Conservation (phyloP, 2,113 vertebrate genomes). For the Chionis minor region DNA sequence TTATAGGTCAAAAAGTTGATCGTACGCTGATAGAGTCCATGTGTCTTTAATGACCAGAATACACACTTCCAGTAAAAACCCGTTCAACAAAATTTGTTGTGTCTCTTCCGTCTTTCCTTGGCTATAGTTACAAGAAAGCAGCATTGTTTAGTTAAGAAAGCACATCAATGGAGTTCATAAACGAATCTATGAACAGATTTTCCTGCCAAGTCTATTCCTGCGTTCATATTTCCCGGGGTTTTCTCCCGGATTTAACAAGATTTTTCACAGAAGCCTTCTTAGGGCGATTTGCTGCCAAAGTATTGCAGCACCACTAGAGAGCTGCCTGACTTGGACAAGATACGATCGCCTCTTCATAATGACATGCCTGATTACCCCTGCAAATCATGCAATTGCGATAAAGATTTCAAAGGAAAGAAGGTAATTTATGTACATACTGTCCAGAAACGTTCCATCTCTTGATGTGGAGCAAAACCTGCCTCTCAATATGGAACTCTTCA, state of each 20-base stretch:
- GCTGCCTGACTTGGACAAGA: neutral
- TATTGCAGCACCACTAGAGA: neutral
- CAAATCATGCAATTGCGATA: constrained; percentile 21
- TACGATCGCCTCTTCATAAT: neutral
- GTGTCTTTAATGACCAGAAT: neutral
- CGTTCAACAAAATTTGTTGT: neutral
- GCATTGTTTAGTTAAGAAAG: neutral
- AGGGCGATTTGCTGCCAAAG: neutral
- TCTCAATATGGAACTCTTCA: neutral
- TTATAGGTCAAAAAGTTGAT: neutral
- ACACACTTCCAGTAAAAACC: neutral
- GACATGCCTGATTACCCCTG: neutral
- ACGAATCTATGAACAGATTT: neutral
- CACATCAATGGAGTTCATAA: neutral
- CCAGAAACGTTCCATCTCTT: neutral
- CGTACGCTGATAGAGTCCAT: neutral
- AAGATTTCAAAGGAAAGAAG: constrained; percentile 13
- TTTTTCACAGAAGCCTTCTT: neutral
- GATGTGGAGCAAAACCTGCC: neutral
- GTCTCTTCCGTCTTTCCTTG: neutral
- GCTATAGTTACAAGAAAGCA: neutral
- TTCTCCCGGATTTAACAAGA: neutral
- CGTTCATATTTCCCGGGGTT: neutral
- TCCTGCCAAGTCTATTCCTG: neutral
- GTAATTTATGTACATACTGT: neutral